These are phyloP conservation scores for Pammene aurita DNA, from an alignment of 2,888 invertebrate genomes.

Conservation along the genomic window DNA sequence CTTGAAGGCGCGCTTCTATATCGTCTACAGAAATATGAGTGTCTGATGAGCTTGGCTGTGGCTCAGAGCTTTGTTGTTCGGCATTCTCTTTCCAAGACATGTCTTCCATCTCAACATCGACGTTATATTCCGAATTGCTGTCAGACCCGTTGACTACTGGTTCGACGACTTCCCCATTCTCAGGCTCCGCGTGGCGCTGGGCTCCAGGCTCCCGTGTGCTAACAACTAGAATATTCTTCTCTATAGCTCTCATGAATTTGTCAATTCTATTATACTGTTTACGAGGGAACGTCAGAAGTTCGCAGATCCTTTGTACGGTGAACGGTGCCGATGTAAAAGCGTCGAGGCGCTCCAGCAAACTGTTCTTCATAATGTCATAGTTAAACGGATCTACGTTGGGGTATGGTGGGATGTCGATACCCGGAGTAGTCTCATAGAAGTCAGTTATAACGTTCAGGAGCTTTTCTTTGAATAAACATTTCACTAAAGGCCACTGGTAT, in stretches of 20 bases:
- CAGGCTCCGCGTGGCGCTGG: slow-evolving; percentile 84
- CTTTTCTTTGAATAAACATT: slow-evolving; percentile 94
- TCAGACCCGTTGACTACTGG: slow-evolving; percentile 85
- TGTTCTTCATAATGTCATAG: slow-evolving; percentile 94
- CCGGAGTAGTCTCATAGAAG: slow-evolving; percentile 91
- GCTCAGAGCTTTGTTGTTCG: slow-evolving; percentile 63
- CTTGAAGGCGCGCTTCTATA: slow-evolving; percentile 72
- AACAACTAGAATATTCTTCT: slow-evolving; percentile 96
- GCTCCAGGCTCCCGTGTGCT: slow-evolving; percentile 88
- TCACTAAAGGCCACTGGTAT: slow-evolving; percentile 95
- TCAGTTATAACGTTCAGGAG: slow-evolving; percentile 93
- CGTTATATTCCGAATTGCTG: slow-evolving; percentile 80
- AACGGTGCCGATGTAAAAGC: slow-evolving; percentile 96
- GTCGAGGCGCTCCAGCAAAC: slow-evolving; percentile 91
- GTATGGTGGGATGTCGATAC: slow-evolving; percentile 91
- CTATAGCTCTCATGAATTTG: slow-evolving; percentile 98
- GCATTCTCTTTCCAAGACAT: slow-evolving; percentile 77
- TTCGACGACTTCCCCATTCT: slow-evolving; percentile 86
- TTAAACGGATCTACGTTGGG: slow-evolving; percentile 96
- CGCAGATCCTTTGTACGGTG: slow-evolving; percentile 97
- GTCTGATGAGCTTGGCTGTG: slow-evolving; percentile 74
- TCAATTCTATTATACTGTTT: slow-evolving; percentile 98
- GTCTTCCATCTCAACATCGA: slow-evolving; percentile 82
- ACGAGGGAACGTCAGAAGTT: slow-evolving; percentile 93
- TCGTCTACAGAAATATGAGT: slow-evolving; percentile 72